Percentiles rank a stretch among this genome's conserved stretches.
Evolutionary conservation across 92 coral and sea anemone species (phyloP).

Genomic region (Umimayanthus chanpuru): DNA sequence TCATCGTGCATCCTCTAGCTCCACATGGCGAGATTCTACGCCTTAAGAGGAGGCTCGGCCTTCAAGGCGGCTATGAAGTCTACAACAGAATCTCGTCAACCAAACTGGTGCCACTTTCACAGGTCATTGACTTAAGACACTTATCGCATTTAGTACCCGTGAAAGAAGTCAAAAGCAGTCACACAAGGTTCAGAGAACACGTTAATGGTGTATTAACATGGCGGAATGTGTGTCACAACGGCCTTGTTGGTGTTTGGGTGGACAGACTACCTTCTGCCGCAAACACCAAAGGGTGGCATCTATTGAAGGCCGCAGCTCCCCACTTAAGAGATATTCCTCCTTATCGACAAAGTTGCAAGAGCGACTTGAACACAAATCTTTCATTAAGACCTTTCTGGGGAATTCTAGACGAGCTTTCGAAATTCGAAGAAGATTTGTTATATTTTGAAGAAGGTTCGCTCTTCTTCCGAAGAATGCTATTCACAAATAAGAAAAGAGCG

Average conservation of each 20-base stretch:
- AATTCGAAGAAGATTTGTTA: constrained; percentile 68
- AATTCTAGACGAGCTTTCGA: constrained; percentile 64
- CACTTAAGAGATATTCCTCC: constrained; percentile 36
- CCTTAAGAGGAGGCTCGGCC: constrained; percentile 41
- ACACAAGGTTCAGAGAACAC: constrained; percentile 56
- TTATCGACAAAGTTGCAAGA: constrained; percentile 64
- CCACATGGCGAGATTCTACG: constrained; percentile 76
- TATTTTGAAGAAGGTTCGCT: constrained; percentile 95
- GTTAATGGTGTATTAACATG: constrained; percentile 49
- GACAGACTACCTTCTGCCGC: constrained; percentile 63
- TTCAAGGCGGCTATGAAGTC: constrained; percentile 56
- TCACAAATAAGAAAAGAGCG: constrained; percentile 66
- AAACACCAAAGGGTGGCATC: constrained; percentile 54
- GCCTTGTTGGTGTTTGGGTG: constrained; percentile 81
- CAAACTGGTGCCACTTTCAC: constrained; percentile 76
- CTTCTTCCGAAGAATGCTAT: constrained; percentile 68
- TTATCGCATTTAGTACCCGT: constrained; percentile 80
- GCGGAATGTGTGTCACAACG: constrained; percentile 84
- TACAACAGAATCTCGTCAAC: constrained; percentile 67
- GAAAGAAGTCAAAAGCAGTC: constrained; percentile 73
- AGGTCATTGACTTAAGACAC: constrained; percentile 67
- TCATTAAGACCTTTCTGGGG: constrained; percentile 65
- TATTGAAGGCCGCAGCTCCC: constrained; percentile 21
- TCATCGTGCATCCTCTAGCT: constrained; percentile 91
- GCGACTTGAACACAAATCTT: constrained; percentile 29